Percentiles rank a stretch among this genome's conserved stretches.
Evolutionary conservation across 2,888 invertebrate species (phyloP).

Genomic region (Tribolium freemani): DNA sequence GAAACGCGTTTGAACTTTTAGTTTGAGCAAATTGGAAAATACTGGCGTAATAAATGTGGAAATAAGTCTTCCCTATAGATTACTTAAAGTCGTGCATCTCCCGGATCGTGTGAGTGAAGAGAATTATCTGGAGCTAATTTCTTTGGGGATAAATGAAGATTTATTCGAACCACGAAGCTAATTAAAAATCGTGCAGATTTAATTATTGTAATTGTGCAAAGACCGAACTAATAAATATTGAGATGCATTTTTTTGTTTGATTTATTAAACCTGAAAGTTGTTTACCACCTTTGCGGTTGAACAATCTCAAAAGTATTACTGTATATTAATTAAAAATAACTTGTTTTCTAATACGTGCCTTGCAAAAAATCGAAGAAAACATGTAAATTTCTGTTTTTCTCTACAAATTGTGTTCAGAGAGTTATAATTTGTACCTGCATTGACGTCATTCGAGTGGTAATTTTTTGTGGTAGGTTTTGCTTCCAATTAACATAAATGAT

Average conservation of each 20-base stretch:
- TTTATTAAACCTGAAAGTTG: neutral
- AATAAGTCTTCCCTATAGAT: constrained; percentile 34
- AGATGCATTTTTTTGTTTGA: neutral
- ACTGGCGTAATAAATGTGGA: constrained; percentile 45
- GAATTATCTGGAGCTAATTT: constrained; percentile 37
- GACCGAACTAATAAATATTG: neutral
- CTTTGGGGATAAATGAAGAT: constrained; percentile 39
- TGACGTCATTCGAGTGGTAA: constrained; percentile 6
- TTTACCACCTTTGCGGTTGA: neutral
- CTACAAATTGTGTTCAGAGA: constrained; percentile 1
- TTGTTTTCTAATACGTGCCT: neutral
- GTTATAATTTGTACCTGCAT: neutral
- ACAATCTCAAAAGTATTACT: neutral
- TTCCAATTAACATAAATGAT: neutral
- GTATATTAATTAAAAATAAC: constrained; percentile 11
- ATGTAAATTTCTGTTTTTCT: neutral
- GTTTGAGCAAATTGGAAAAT: constrained; percentile 45
- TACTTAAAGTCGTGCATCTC: constrained; percentile 31
- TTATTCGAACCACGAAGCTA: constrained; percentile 25
- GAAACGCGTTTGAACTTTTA: constrained; percentile 20
- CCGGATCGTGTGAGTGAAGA: constrained; percentile 21
- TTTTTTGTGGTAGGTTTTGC: constrained; percentile 1
- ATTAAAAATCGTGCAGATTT: neutral
- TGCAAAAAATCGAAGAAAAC: neutral
- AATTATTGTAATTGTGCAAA: constrained; percentile 18